These are phyloP conservation scores for Drosophila meridiana DNA, from an alignment of 2,888 invertebrate genomes.

Conservation along the genomic window DNA sequence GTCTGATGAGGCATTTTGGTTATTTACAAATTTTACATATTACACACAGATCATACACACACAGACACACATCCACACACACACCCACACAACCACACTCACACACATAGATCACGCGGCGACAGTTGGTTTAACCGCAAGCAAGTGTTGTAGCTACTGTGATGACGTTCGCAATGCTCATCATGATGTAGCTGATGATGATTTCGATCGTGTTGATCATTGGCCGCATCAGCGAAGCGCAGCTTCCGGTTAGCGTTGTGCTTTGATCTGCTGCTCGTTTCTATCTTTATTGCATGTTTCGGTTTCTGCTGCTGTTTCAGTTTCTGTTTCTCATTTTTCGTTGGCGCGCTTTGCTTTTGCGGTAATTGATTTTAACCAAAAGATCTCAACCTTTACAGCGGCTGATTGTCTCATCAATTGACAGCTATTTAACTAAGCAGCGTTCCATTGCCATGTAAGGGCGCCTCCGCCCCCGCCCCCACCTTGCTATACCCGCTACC, in stretches of 20 bases:
- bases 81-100: not conserved
- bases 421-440: slow-evolving; percentile 62
- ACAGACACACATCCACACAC: slow-evolving; percentile 9
- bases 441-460: slow-evolving; percentile 44
- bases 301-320: slow-evolving; percentile 28
- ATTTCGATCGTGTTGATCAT: slow-evolving; percentile 17
- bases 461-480: not conserved
- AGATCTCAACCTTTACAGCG: slow-evolving; percentile 66
- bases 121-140: slow-evolving; percentile 65
- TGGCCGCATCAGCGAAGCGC: slow-evolving; percentile 53
- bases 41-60: slow-evolving; percentile 19
- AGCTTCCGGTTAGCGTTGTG: slow-evolving; percentile 70
- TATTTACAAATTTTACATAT: slow-evolving; percentile 50
- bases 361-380: slow-evolving; percentile 75
- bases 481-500: not conserved
- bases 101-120: slow-evolving; percentile 8
- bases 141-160: slow-evolving; percentile 65
- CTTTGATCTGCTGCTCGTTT: slow-evolving; percentile 39
- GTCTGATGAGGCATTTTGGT: slow-evolving; percentile 45
- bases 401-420: slow-evolving; percentile 65
- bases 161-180: slow-evolving; percentile 36
- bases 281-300: slow-evolving; percentile 48
- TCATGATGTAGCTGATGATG: slow-evolving; percentile 25
- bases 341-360: slow-evolving; percentile 38
- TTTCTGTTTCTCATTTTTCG: slow-evolving; percentile 24